Conservation (phyloP, 2,888 invertebrate species). For the Eupeodes luniger region DNA sequence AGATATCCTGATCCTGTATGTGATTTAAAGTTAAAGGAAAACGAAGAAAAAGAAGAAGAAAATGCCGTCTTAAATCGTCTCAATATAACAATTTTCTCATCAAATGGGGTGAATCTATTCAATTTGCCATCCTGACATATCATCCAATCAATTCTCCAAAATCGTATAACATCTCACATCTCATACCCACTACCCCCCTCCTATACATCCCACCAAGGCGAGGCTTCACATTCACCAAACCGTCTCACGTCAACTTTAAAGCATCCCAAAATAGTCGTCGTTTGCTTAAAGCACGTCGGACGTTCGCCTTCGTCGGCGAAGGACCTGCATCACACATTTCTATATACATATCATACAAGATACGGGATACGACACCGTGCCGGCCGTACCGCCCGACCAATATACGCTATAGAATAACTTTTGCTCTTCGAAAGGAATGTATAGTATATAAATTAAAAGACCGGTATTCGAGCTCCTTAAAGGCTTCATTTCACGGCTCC, state of each 20-base stretch:
- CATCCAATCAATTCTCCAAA: slow-evolving; percentile 68
- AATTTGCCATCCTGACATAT: slow-evolving; percentile 71
- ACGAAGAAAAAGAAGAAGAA: background rate
- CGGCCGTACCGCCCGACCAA: background rate
- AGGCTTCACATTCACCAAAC: background rate
- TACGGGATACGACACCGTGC: background rate
- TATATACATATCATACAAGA: no score
- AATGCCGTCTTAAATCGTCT: slow-evolving; percentile 9
- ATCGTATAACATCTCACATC: slow-evolving; percentile 10
- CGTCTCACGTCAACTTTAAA: slow-evolving; percentile 60
- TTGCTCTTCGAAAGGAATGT: slow-evolving; percentile 45
- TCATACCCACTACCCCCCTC: no score
- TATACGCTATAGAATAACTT: background rate
- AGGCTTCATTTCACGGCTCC: slow-evolving; percentile 76
- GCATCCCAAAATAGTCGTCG: slow-evolving; percentile 33
- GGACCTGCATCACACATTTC: background rate
- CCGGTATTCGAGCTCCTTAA: slow-evolving; percentile 72
- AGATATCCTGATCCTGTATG: slow-evolving; percentile 2
- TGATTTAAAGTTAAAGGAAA: background rate
- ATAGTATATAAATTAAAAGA: slow-evolving; percentile 74
- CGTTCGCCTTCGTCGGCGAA: background rate
- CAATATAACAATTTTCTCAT: slow-evolving; percentile 71
- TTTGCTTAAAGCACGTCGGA: slow-evolving; percentile 44
- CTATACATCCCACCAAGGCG: background rate
- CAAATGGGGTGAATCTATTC: slow-evolving; percentile 73